Evolutionary conservation across 1,140 invertebrate genomes (phyloP), one percentile per base, ranked within the genome.

Genomic region (Scaptomyza montana): DNA sequence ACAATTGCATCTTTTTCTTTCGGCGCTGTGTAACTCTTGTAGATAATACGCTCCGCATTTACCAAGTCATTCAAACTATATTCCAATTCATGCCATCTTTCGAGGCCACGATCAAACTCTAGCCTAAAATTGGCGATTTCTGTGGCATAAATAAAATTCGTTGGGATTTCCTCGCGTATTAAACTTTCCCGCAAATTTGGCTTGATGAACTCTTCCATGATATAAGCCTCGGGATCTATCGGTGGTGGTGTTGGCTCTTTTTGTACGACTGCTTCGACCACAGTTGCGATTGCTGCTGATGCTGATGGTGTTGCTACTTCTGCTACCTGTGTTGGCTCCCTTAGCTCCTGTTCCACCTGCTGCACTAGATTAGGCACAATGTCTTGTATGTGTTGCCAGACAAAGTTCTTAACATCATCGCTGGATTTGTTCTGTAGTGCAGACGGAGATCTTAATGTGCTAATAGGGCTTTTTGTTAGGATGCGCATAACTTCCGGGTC

Each of bases 311-410:
- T 7, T n/a, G 9, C 4, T 19, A 39, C 4, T 21, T 49, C 30
- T 10, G 10, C 12, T n/a, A 43, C 9, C 2, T 33, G 43, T 9
- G 66, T 41, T 13, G 21, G 62, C 46, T 90, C 80, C 68, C 78
- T 68, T 0, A 91, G 74, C 53, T 92, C 86, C 39, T 92, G 90
- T 45, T 92, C 91, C 2, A 93, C 80, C 64, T 92, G 92, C 57
- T 92, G 92, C 16, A 92, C 92, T 36, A 90, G 71, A 57, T 91
- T 91, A 0, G 91, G 91, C 2, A 90, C 84, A 64, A 92, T 91
- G 3, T 92, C 91, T 54, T 92, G 91, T n/a, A 92, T 92, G 53
- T 92, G 90, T 36, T 92, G 89, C 82, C 90, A 91, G 10, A 92
- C 90, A 65, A 92, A 92, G 72, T 82, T 91, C 54, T 90, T 90